Evolutionary conservation across 1,140 invertebrate species (phyloP).

Genomic region (Drosophila parabipectinata): DNA sequence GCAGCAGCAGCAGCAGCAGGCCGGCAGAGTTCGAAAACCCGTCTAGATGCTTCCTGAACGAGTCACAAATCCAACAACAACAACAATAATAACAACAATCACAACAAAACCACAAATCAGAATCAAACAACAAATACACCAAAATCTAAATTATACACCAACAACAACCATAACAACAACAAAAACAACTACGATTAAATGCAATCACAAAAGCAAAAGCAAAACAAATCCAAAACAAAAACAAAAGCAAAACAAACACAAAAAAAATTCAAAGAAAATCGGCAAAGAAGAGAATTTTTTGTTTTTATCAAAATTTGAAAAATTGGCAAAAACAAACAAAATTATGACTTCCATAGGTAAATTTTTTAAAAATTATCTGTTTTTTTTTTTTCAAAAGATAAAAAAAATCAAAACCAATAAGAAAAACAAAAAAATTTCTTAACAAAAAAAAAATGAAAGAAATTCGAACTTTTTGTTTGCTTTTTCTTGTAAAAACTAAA

Average conservation of each 20-base stretch:
- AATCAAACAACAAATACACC: neutral
- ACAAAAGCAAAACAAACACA: constrained; percentile 11
- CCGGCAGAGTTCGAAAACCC: constrained; percentile 10
- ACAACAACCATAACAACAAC: constrained; percentile 33
- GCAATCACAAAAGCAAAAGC: constrained; percentile 8
- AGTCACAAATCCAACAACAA: constrained; percentile 47
- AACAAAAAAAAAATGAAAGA: neutral
- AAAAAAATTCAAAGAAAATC: constrained; percentile 12
- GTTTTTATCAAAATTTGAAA: constrained; percentile 49
- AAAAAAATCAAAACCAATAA: neutral
- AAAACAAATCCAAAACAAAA: constrained; percentile 44
- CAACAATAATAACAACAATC: constrained; percentile 42
- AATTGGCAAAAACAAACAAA: constrained; percentile 61
- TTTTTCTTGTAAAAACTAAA: neutral
- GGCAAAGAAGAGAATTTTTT: constrained; percentile 49
- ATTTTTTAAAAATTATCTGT: constrained; percentile 40
- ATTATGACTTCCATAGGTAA: constrained; percentile 84
- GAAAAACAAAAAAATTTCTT: constrained; percentile 6
- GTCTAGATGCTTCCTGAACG: constrained; percentile 52
- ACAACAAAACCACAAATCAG: constrained; percentile 47
- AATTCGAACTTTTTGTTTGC: neutral
- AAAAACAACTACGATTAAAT: constrained; percentile 15
- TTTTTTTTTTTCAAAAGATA: no score
- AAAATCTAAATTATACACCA: constrained; percentile 26
- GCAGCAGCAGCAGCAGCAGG: neutral